phyloP scores from a whole-genome alignment of 2,888 invertebrate species.

The Drosophila seclusa region DNA sequence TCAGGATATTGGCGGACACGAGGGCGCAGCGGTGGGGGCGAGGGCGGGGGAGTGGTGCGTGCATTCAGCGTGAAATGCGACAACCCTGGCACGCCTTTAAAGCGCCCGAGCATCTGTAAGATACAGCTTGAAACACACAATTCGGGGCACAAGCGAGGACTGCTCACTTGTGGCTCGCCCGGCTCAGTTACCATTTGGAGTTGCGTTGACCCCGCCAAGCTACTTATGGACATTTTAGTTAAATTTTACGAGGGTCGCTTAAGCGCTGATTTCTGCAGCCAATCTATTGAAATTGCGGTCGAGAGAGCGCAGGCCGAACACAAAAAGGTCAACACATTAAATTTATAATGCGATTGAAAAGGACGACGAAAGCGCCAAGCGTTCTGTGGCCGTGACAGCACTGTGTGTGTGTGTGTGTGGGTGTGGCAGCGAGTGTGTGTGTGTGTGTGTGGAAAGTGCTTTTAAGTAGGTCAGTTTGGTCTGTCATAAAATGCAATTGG shows the following conservation, averaged over 20 bases:
- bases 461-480: conserved; percentile 78
- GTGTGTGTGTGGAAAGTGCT: conserved; percentile 34
- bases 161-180: conserved; percentile 59
- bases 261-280: conserved; percentile 59
- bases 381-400: conserved; percentile 17
- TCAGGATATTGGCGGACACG: conserved; percentile 65
- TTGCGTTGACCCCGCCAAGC: conserved; percentile 32
- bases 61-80: conserved; percentile 68
- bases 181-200: conserved; percentile 24
- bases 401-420: conserved; percentile 12
- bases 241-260: conserved; percentile 69
- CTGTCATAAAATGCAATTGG: conserved; percentile 80
- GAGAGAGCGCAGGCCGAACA: conserved; percentile 53
- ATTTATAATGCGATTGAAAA: conserved; percentile 78
- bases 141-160: not conserved
- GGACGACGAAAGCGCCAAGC: conserved; percentile 27
- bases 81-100: conserved; percentile 45
- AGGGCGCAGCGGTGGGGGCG: not conserved
- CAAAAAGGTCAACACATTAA: conserved; percentile 76
- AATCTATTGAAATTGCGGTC: conserved; percentile 79
- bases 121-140: conserved; percentile 15
- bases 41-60: conserved; percentile 38
- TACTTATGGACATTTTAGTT: conserved; percentile 77
- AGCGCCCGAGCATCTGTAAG: conserved; percentile 51
- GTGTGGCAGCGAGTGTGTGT: conserved; percentile 4